Base-by-base conservation (phyloP, 2,113 vertebrate species). In the Elephas maximus region DNA sequence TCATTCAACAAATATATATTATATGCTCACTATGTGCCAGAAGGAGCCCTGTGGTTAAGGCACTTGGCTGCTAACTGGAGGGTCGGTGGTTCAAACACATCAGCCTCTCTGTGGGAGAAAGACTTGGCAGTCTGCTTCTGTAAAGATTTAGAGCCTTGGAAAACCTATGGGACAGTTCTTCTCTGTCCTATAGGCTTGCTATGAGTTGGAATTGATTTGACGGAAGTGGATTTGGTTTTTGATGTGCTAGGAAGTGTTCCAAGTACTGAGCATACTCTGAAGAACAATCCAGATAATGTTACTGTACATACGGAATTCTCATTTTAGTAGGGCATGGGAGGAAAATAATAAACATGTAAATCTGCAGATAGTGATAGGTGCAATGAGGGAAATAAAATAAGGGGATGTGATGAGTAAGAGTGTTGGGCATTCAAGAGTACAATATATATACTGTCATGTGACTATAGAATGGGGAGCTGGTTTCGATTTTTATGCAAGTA, bases 1-100 rank as follows among this genome's bases (percentile, higher is more conserved):
- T 82, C 62, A 74, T 82, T 84, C 51, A 93, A 71, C 9, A 88
- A 90, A 62, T 80, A 87, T 28, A 67, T 84, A 57, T 53, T 87
- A 76, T 18, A 1, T 88, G 33, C 3, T 21, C n/a, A 21, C 10
- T 60, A 41, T 74, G 24, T 33, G 15, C 37, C 53, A 57, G 53
- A 12, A 57, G 53, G 53, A 57, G 53, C 53, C 53, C 53, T 57
- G 15, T 57, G 53, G 53, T 57, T 57, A 57, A 57, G 9, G 48
- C 53, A 57, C 53, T 57, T 12, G 11, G 53, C 15, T 57, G 53
- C 15, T 57, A 14, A 57, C 6, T 2, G 11, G 53, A 11, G 14
- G 53, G 53, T 57, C 11, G 15, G 53, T 57, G 53, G 53, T 57
- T 57, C 14, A 11, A 57, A 57, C 53, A 2, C 53, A 57, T 11